phyloP scores from a whole-genome alignment of 2,113 vertebrate genomes.

The Trachemys scripta region DNA sequence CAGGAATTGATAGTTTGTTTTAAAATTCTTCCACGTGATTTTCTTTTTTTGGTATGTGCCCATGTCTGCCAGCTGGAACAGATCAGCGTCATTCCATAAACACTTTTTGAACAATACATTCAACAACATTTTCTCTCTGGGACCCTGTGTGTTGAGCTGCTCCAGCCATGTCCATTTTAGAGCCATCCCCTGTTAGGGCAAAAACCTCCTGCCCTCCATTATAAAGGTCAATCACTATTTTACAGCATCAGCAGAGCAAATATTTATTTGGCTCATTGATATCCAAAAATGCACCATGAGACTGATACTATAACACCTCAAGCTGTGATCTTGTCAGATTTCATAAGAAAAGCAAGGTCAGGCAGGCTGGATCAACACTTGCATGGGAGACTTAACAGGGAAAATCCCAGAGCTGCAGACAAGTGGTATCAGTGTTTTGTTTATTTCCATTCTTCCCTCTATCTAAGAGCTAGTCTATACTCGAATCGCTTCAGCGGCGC shows the following conservation, averaged over 20 bases:
- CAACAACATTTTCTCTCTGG: not conserved
- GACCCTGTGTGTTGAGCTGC: not conserved
- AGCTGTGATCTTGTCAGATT: not conserved
- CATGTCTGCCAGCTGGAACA: slow-evolving; percentile 5
- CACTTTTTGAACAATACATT: slow-evolving; percentile 5
- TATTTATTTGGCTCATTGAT: not conserved
- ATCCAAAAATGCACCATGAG: not conserved
- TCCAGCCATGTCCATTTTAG: not conserved
- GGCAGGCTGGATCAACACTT: not conserved
- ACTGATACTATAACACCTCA: not conserved
- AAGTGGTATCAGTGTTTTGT: not conserved
- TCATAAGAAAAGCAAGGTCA: not conserved
- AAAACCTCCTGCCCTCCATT: not conserved
- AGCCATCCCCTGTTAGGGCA: not conserved
- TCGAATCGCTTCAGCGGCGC: too few relatives aligned
- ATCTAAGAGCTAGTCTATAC: too few relatives aligned
- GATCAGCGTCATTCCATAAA: slow-evolving; percentile 23
- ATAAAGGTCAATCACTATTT: not conserved
- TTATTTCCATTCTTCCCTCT: not conserved
- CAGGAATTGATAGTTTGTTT: slow-evolving; percentile 18
- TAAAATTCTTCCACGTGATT: slow-evolving; percentile 30
- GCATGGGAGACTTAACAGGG: not conserved
- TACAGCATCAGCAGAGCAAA: not conserved
- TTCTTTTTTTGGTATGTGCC: fast-evolving
- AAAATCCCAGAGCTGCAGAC: not conserved